A percentile compares a stretch with the other conserved stretches of the same genome.
phyloP scores from a whole-genome alignment of 2,113 vertebrate genomes.

The Mobula birostris region DNA sequence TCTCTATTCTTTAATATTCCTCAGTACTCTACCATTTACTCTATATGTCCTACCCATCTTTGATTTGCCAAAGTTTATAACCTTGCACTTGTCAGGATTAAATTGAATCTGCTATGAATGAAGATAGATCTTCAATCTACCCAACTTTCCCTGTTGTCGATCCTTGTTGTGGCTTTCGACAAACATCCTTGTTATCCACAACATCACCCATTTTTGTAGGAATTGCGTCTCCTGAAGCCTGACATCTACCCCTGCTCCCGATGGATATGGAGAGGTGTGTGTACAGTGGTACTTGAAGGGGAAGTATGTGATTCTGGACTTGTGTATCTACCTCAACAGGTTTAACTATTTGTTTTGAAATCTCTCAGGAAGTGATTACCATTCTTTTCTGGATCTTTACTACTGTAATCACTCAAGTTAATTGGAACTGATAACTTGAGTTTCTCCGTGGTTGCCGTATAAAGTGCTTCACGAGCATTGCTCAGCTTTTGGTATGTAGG shows the following conservation, averaged over 20 bases:
- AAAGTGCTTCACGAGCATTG: not conserved
- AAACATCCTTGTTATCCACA: no score
- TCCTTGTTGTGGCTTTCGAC: no score
- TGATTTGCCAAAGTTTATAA: no score
- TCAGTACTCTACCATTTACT: no score
- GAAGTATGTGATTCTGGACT: not conserved
- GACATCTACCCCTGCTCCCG: not conserved
- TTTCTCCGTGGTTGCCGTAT: not conserved
- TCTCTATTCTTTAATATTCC: no score
- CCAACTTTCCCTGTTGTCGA: no score
- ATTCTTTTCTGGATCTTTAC: not conserved
- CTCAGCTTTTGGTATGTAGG: not conserved
- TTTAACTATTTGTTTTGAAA: constrained; percentile 2
- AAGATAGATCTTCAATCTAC: no score
- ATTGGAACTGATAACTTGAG: not conserved
- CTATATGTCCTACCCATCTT: no score
- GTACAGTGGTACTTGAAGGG: not conserved
- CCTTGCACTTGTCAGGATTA: no score
- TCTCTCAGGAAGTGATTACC: not conserved
- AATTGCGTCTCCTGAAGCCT: not conserved
- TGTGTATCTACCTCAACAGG: not conserved
- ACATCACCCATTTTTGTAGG: no score
- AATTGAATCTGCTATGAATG: no score
- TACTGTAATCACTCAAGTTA: not conserved
- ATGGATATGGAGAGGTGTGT: not conserved